These are phyloP conservation scores for Psix sp. DNA, from an alignment of 1,140 invertebrate genomes.

Conservation along the genomic window DNA sequence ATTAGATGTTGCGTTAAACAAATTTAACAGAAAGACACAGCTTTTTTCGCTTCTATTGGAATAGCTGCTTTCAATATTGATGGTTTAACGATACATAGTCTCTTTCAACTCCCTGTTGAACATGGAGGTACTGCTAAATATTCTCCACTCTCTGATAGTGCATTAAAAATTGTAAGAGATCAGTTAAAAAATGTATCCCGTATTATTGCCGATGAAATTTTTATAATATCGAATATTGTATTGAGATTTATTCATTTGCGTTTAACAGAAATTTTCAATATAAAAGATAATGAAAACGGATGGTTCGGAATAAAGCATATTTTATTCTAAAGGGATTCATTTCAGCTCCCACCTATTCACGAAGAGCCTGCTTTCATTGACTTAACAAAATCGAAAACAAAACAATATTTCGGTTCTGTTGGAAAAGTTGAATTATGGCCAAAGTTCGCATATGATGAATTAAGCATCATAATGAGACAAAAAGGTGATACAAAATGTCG, in stretches of 20 bases:
- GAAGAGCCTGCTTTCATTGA: neutral
- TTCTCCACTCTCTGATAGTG: neutral
- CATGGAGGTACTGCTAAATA: neutral
- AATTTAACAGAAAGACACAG: neutral
- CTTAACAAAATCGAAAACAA: neutral
- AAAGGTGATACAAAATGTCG: conserved; percentile 21
- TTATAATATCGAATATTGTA: neutral
- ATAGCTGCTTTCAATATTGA: neutral
- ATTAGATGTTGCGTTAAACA: neutral
- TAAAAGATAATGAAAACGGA: neutral
- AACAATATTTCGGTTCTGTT: neutral
- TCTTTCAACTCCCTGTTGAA: neutral
- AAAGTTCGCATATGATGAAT: conserved; percentile 27
- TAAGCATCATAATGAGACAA: conserved; percentile 38
- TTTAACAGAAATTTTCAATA: neutral
- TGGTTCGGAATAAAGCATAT: neutral
- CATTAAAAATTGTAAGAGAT: neutral
- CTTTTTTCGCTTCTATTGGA: neutral
- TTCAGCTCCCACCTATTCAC: neutral
- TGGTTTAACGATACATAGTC: neutral
- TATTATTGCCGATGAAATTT: conserved; percentile 1
- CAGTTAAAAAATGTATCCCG: no score
- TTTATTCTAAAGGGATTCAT: neutral
- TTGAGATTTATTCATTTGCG: neutral
- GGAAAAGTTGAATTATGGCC: neutral